A percentile compares a stretch with the other conserved stretches of the same genome.
Evolutionary conservation across 2,888 invertebrate species (phyloP).

Genomic region (Agrilus cyanescens): DNA sequence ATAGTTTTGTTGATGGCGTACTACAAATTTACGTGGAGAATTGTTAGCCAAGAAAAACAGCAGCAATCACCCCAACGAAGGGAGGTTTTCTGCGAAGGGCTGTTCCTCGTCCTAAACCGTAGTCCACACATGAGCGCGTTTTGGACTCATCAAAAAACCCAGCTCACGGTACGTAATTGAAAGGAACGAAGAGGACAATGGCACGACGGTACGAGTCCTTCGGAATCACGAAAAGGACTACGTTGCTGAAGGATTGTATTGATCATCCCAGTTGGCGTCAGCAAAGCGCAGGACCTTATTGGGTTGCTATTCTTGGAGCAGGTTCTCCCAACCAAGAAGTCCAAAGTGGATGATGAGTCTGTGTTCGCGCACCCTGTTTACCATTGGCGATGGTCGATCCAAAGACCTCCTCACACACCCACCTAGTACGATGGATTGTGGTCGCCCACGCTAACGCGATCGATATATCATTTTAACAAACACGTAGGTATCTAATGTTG

Average conservation of each 20-base stretch:
- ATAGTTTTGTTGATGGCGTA: too few species aligned
- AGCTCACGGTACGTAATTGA: constrained; percentile 7
- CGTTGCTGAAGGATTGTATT: constrained; percentile 21
- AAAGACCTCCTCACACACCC: too few species aligned
- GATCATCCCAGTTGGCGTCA: constrained; percentile 33
- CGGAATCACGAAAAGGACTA: constrained; percentile 10
- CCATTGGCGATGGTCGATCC: constrained; percentile 31
- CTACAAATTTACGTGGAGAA: too few species aligned
- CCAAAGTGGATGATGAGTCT: not conserved
- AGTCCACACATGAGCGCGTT: constrained; percentile 83
- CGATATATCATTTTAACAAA: constrained; percentile 3
- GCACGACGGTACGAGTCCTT: constrained; percentile 11
- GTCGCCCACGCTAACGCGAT: constrained; percentile 3
- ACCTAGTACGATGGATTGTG: not conserved
- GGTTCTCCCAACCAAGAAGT: too few species aligned
- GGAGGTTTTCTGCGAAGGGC: constrained; percentile 94
- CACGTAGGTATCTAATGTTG: not conserved
- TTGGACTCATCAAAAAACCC: constrained; percentile 29
- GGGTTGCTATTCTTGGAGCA: constrained; percentile 11
- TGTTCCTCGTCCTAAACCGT: constrained; percentile 91
- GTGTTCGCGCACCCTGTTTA: constrained; percentile 37
- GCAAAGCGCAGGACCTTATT: constrained; percentile 22
- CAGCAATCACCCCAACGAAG: constrained; percentile 87
- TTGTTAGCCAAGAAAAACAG: constrained; percentile 41
- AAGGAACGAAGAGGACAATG: too few species aligned